Percentiles rank a stretch among this genome's conserved stretches.
phyloP scores from a whole-genome alignment of 2,888 invertebrate genomes.

The Sinotaia quadrata region DNA sequence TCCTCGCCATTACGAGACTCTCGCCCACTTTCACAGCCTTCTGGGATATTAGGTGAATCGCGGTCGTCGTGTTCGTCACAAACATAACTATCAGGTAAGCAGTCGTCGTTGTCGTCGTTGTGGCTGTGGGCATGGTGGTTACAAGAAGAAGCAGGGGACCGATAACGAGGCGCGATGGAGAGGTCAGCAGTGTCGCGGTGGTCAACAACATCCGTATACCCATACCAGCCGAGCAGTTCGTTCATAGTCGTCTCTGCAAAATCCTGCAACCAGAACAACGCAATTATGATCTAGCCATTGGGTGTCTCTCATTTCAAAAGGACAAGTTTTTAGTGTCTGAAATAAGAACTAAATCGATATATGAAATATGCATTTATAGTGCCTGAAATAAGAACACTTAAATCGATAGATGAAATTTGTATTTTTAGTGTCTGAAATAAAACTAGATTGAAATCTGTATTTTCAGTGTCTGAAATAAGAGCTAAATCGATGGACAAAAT shows the following conservation, averaged over 20 bases:
- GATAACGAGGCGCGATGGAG: constrained; percentile 66
- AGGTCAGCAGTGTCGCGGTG: constrained; percentile 78
- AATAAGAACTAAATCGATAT: too few relatives aligned
- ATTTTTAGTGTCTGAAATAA: too few relatives aligned
- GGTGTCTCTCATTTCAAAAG: background rate
- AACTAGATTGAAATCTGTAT: too few relatives aligned
- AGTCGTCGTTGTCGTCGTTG: constrained; percentile 24
- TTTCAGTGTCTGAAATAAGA: too few relatives aligned
- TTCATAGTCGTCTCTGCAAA: constrained; percentile 95
- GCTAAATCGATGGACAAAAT: too few relatives aligned
- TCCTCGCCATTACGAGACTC: constrained; percentile 15
- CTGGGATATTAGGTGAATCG: background rate
- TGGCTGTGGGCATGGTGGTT: constrained; percentile 19
- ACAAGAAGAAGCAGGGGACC: constrained; percentile 19
- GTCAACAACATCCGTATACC: constrained; percentile 84
- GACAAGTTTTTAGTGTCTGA: too few relatives aligned
- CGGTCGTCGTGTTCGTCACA: background rate
- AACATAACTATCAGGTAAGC: constrained; percentile 1
- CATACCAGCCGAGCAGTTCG: constrained; percentile 92
- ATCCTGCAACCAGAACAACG: constrained; percentile 77
- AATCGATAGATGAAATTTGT: too few relatives aligned
- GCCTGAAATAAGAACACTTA: too few relatives aligned
- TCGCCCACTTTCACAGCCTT: background rate
- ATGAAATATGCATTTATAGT: too few relatives aligned
- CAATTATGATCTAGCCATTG: too few relatives aligned